Evolutionary conservation across 2,797 vertebrate genomes (phyloP).

Genomic region (Pampus argenteus): DNA sequence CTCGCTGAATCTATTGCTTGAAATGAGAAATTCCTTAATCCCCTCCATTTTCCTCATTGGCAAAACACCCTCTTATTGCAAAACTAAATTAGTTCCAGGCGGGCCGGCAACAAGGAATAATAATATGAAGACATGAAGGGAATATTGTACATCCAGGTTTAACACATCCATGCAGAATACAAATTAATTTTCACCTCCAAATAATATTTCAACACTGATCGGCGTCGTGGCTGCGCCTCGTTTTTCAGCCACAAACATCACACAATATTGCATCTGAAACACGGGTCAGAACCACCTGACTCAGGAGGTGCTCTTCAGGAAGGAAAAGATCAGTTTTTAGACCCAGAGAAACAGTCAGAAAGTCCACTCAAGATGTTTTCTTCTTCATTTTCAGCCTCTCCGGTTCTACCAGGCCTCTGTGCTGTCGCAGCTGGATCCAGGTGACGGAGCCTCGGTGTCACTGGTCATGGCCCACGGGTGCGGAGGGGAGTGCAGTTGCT

Average conservation of each 20-base stretch:
- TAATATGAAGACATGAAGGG: conserved; percentile 68
- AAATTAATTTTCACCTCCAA: conserved; percentile 61
- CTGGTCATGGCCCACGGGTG: conserved; percentile 83
- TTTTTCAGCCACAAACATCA: conserved; percentile 39
- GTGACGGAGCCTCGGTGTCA: conserved; percentile 86
- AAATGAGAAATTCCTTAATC: conserved; percentile 79
- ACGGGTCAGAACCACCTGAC: conserved; percentile 14
- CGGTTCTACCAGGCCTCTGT: conserved; percentile 84
- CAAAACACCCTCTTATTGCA: conserved; percentile 64
- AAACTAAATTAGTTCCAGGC: conserved; percentile 69
- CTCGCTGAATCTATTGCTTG: conserved; percentile 65
- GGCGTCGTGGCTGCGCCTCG: conserved; percentile 15
- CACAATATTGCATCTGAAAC: conserved; percentile 42
- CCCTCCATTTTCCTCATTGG: conserved; percentile 68
- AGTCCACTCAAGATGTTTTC: conserved; percentile 29
- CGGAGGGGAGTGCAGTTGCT: conserved; percentile 80
- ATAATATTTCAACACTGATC: conserved; percentile 55
- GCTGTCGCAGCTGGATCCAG: conserved; percentile 86
- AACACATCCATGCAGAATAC: conserved; percentile 78
- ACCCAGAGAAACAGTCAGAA: conserved; percentile 20
- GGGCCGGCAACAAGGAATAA: conserved; percentile 59
- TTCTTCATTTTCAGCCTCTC: not conserved
- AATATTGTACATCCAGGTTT: conserved; percentile 68
- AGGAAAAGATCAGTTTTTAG: conserved; percentile 35
- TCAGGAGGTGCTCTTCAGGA: conserved; percentile 26